phyloP scores from a whole-genome alignment of 64 coral and sea anemone species.

The Dendronephthya gigantea region DNA sequence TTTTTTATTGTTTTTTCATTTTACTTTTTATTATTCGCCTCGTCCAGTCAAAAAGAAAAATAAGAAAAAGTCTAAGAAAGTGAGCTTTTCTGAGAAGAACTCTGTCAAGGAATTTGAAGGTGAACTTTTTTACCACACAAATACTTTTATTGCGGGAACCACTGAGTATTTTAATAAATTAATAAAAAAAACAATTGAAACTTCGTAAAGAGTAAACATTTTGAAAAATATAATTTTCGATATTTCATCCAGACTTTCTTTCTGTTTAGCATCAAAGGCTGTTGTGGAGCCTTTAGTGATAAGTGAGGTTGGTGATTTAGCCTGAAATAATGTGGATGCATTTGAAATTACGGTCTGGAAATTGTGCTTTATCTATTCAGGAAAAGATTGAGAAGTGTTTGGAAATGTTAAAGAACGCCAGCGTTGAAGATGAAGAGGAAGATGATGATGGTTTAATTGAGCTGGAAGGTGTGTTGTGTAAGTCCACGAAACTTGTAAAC shows the following conservation, averaged over 20 bases:
- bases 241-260: neutral
- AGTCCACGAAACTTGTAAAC: too few species aligned
- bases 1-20: too few species aligned
- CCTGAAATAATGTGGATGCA: too few species aligned
- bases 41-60: neutral
- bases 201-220: too few species aligned
- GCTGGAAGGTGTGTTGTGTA: neutral
- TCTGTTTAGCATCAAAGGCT: neutral
- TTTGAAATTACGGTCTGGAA: neutral
- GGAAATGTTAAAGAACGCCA: neutral
- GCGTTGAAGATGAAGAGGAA: constrained; percentile 1
- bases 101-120: constrained; percentile 14
- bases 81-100: neutral
- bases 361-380: neutral
- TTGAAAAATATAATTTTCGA: neutral
- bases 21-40: neutral
- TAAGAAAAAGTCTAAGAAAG: constrained; percentile 7
- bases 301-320: neutral
- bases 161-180: too few species aligned
- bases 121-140: too few species aligned
- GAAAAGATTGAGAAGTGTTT: neutral
- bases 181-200: too few species aligned
- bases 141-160: too few species aligned
- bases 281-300: neutral
- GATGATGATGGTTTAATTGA: neutral